Percentiles rank a stretch among this genome's conserved stretches.
phyloP scores from a whole-genome alignment of 2,113 vertebrate genomes.

The Stegastes partitus region DNA sequence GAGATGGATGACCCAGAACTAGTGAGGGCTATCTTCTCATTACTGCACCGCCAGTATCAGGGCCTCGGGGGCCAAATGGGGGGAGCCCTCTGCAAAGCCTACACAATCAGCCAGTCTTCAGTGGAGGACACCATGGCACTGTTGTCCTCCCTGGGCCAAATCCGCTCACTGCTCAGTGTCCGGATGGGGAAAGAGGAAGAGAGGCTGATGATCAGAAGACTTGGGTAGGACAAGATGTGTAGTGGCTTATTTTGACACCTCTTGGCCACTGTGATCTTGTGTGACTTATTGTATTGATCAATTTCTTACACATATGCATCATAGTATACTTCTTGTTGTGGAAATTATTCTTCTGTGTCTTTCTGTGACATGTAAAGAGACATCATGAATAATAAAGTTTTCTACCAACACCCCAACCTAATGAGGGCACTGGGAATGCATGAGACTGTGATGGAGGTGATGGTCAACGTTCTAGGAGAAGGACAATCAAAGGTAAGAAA shows the following conservation, averaged over 20 bases:
- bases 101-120: constrained; percentile 91
- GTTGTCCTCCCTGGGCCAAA: constrained; percentile 92
- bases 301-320: not conserved
- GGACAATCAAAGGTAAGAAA: constrained; percentile 91
- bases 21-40: constrained; percentile 91
- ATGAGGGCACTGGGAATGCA: constrained; percentile 97
- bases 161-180: constrained; percentile 93
- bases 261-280: too few relatives aligned
- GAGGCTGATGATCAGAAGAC: constrained; percentile 93
- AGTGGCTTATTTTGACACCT: not conserved
- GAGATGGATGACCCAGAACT: constrained; percentile 91
- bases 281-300: not conserved
- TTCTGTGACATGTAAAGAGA: constrained; percentile 83
- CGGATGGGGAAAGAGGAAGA: constrained; percentile 96
- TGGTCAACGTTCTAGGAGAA: constrained; percentile 96
- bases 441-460: constrained; percentile 98
- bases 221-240: constrained; percentile 84
- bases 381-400: constrained; percentile 99
- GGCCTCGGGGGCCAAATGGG: constrained; percentile 91
- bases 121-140: constrained; percentile 93
- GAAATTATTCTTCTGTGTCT: not conserved
- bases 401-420: constrained; percentile 97
- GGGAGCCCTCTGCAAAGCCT: constrained; percentile 88
- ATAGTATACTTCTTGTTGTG: not conserved
- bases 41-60: constrained; percentile 92